phyloP scores from a whole-genome alignment of 2,888 invertebrate species.

The Protophormia terraenovae region DNA sequence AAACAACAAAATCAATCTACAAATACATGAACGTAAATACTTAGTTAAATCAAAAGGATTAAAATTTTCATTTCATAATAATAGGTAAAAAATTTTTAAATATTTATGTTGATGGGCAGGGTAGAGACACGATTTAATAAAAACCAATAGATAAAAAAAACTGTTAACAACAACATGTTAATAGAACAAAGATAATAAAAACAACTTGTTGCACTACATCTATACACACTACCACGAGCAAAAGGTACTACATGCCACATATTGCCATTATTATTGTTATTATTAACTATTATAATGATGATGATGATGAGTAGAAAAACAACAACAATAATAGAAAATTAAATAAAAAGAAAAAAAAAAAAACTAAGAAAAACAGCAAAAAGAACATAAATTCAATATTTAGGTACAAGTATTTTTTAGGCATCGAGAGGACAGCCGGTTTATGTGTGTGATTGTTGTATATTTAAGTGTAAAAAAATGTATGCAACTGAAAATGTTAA shows the following conservation, averaged over 20 bases:
- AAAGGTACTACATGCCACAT: neutral
- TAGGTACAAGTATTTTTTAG: neutral
- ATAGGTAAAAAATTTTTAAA: constrained; percentile 12
- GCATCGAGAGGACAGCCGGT: neutral
- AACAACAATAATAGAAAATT: neutral
- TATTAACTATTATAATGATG: constrained; percentile 42
- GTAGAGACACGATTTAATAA: constrained; percentile 33
- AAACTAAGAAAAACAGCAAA: neutral
- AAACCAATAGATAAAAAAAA: constrained; percentile 28
- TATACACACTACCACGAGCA: neutral
- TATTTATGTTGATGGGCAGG: neutral
- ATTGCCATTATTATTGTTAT: constrained; percentile 25
- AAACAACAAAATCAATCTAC: neutral
- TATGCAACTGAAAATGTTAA: too few relatives aligned
- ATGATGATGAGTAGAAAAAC: constrained; percentile 38
- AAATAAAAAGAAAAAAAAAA: neutral
- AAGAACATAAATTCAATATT: constrained; percentile 41
- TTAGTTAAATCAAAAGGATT: neutral
- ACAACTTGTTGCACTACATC: constrained; percentile 50
- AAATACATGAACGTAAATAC: neutral
- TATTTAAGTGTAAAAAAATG: neutral
- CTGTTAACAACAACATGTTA: constrained; percentile 56
- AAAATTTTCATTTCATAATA: neutral
- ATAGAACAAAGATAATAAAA: constrained; percentile 58
- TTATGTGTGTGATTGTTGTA: neutral